Conservation (phyloP, 2,888 invertebrate species). For the Netelia fuscicornis region DNA sequence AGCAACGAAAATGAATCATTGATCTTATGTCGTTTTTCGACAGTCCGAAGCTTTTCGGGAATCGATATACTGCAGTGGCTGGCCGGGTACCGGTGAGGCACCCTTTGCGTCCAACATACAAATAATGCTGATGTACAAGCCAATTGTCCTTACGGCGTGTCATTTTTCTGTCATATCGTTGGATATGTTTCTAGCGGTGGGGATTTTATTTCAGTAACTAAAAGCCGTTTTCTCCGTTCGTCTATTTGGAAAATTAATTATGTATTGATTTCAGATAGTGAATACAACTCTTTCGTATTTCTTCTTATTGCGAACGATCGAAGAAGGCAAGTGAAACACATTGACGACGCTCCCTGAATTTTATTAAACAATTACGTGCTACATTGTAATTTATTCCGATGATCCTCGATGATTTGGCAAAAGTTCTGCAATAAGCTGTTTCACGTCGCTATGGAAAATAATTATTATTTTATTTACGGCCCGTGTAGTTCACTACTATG, state of each 20-base stretch:
- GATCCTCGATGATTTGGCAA: neutral
- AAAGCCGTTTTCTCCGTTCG: neutral
- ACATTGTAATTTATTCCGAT: neutral
- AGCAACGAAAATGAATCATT: neutral
- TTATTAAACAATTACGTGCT: no score
- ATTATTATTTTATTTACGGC: neutral
- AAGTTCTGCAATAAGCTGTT: neutral
- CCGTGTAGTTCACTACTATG: no score
- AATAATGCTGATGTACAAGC: slow-evolving; percentile 72
- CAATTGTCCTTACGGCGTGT: slow-evolving; percentile 72
- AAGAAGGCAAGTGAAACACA: slow-evolving; percentile 22
- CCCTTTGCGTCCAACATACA: slow-evolving; percentile 68
- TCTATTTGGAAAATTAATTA: no score
- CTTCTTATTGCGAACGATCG: slow-evolving; percentile 66
- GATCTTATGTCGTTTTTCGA: neutral
- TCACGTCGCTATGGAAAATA: neutral
- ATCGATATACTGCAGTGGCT: slow-evolving; percentile 72
- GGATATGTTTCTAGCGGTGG: slow-evolving; percentile 63
- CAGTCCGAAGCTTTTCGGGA: slow-evolving; percentile 73
- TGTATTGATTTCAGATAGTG: slow-evolving; percentile 52
- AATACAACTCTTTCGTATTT: slow-evolving; percentile 70
- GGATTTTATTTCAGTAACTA: slow-evolving; percentile 3
- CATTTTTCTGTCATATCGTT: slow-evolving; percentile 71
- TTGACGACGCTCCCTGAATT: neutral
- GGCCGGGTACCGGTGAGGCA: slow-evolving; percentile 69